Base-by-base conservation (phyloP, 23 tunicate genomes). In the Styela plicata region DNA sequence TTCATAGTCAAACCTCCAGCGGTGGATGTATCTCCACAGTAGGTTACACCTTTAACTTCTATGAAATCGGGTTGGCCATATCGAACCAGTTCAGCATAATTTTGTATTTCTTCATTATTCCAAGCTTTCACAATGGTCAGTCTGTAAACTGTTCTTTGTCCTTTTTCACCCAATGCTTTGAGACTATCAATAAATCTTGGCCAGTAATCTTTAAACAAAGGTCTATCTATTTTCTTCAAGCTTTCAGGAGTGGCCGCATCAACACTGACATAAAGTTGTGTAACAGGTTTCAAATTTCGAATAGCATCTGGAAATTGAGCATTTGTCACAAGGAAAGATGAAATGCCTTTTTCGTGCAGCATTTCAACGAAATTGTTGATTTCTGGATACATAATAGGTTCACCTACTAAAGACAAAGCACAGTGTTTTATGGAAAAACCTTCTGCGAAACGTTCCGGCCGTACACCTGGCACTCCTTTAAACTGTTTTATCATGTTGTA, bases 281-380 rank as follows among this genome's bases (percentile, higher is more conserved):
- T 95, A 26, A 86, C 89, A 0, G 99, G 99, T 0, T 74, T 64
- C 52, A 95, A 74, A 44, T 74, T 80, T n/a, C 23, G 79, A 78
- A 95, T 95, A 23, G 91, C 99, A 71, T 95, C 96, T 33, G 99
- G 99, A 61, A 95, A 95, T 69, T 95, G 96, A 17, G 99, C 99
- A 73, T 95, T 95, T 17, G 99, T 95, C 30, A 95, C 99, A 33
- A 95, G 84, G 61, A 89, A 95, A 21, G 96, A 86, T 10, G 99
- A 95, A 19, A 95, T 89, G 0, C 99, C 99, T 83, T 82, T 83
- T 67, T 84, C 91, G 70, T 95, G 99, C 25, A 95, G 80, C 63
- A 89, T 23, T 18, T 87, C 64, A 16, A 95, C 34, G 26, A 95
- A 87, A 35, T 83, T 80, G 63, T 89, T 89, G 31, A 95, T 95